Percentiles rank a stretch among this genome's conserved stretches.
phyloP scores from a whole-genome alignment of 1,140 invertebrate species.

The Hyphantria cunea region DNA sequence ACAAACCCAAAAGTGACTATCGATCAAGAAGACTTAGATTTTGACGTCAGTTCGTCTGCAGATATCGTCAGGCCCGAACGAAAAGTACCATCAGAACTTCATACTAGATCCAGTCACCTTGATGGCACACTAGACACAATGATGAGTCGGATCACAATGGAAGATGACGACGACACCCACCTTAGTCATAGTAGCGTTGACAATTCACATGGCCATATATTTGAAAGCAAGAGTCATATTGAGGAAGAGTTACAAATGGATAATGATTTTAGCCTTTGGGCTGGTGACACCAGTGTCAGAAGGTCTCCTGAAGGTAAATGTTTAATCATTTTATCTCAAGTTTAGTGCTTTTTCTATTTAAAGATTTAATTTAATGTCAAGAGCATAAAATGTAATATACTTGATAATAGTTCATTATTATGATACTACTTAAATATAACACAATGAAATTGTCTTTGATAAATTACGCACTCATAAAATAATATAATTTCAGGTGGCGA shows the following conservation, averaged over 20 bases:
- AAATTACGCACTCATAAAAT: not conserved
- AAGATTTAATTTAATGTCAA: too few relatives aligned
- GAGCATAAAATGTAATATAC: too few relatives aligned
- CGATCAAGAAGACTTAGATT: conserved; percentile 93
- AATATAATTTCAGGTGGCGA: conserved; percentile 57
- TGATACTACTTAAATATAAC: too few relatives aligned
- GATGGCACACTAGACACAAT: conserved; percentile 31
- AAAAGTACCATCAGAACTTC: conserved; percentile 2
- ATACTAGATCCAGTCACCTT: conserved; percentile 20
- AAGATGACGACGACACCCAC: conserved; percentile 8
- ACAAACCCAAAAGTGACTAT: conserved; percentile 93
- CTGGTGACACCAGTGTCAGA: conserved; percentile 67
- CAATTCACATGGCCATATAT: conserved; percentile 15
- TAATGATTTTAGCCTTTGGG: conserved; percentile 65
- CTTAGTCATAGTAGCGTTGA: conserved; percentile 6
- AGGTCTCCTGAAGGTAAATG: conserved; percentile 78
- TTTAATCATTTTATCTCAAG: not conserved
- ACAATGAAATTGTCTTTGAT: too few relatives aligned
- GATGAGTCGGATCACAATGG: conserved; percentile 16
- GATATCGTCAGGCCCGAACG: not conserved
- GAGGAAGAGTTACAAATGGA: conserved; percentile 40
- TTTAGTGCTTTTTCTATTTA: too few relatives aligned
- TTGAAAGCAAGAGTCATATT: conserved; percentile 29
- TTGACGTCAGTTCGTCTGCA: conserved; percentile 71
- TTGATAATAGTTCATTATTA: too few relatives aligned